These are phyloP conservation scores for Anniella stebbinsi DNA, from an alignment of 2,797 vertebrate species.

Conservation along the genomic window DNA sequence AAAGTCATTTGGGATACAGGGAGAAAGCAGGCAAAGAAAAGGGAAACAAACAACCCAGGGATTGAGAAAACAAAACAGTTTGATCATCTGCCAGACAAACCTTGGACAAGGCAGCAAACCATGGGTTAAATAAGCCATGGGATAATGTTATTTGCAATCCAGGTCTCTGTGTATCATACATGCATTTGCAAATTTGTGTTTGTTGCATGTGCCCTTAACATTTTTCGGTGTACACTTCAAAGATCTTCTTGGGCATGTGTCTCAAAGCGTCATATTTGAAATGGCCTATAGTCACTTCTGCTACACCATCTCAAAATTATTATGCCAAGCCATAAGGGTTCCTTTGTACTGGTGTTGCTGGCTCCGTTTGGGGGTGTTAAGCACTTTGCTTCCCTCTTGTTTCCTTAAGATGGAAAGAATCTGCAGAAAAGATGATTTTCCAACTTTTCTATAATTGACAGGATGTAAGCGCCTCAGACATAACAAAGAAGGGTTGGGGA, in stretches of 20 bases:
- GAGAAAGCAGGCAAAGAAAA: too few species aligned
- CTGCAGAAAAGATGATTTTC: conserved; percentile 73
- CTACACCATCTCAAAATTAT: not conserved
- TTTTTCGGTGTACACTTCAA: not conserved
- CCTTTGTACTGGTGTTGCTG: not conserved
- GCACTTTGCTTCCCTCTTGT: not conserved
- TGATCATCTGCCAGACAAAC: too few species aligned
- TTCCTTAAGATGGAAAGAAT: conserved; percentile 70
- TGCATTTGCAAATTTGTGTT: not conserved
- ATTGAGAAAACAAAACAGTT: too few species aligned
- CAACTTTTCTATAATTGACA: conserved; percentile 76
- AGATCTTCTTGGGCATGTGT: not conserved
- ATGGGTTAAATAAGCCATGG: too few species aligned
- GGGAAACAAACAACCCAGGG: too few species aligned
- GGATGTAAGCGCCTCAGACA: conserved; percentile 71
- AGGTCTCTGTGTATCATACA: not conserved
- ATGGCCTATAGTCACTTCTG: not conserved
- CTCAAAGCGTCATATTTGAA: not conserved
- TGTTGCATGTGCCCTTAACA: not conserved
- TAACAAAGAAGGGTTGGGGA: conserved; percentile 76
- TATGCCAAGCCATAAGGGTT: too few species aligned
- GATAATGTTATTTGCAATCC: too few species aligned
- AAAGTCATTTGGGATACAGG: too few species aligned
- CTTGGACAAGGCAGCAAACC: too few species aligned
- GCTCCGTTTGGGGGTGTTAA: conserved; percentile 46